phyloP scores from a whole-genome alignment of 2,797 vertebrate genomes.

The Echeneis naucrates region DNA sequence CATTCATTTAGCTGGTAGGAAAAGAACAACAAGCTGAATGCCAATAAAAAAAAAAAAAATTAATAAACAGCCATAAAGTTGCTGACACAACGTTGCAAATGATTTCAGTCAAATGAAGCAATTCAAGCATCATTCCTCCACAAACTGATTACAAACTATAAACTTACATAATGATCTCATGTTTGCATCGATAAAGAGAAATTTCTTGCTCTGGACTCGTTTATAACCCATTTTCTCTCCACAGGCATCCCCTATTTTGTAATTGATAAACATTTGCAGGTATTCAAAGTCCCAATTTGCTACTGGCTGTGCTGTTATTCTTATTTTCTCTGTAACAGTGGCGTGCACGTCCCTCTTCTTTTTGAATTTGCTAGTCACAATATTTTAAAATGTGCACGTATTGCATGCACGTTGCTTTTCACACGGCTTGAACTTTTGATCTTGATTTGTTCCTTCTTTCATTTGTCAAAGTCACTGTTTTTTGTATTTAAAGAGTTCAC shows the following conservation, averaged over 20 bases:
- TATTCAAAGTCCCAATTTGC: constrained; percentile 57
- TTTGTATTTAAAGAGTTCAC: constrained; percentile 9
- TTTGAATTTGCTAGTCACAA: not conserved
- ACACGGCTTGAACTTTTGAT: not conserved
- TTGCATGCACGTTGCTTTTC: constrained; percentile 5
- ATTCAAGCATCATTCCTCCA: too few species aligned
- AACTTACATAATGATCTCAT: not conserved
- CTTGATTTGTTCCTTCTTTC: constrained; percentile 3
- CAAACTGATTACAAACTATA: too few species aligned
- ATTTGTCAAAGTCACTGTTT: constrained; percentile 16
- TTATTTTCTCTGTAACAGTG: not conserved
- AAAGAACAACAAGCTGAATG: not conserved
- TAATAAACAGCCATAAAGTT: constrained; percentile 5
- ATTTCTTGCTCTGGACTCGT: not conserved
- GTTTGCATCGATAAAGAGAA: not conserved
- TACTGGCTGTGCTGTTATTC: constrained; percentile 5
- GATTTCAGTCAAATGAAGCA: not conserved
- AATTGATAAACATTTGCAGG: constrained; percentile 60
- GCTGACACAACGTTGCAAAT: not conserved
- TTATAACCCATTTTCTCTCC: constrained; percentile 52
- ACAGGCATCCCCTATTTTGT: constrained; percentile 38
- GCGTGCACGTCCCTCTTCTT: constrained; percentile 1
- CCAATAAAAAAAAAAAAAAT: constrained; percentile 1
- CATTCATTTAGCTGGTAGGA: not conserved
- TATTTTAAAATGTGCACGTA: not conserved